Evolutionary conservation across 2,888 invertebrate genomes (phyloP).

Genomic region (Caenorhabditis imperialis): DNA sequence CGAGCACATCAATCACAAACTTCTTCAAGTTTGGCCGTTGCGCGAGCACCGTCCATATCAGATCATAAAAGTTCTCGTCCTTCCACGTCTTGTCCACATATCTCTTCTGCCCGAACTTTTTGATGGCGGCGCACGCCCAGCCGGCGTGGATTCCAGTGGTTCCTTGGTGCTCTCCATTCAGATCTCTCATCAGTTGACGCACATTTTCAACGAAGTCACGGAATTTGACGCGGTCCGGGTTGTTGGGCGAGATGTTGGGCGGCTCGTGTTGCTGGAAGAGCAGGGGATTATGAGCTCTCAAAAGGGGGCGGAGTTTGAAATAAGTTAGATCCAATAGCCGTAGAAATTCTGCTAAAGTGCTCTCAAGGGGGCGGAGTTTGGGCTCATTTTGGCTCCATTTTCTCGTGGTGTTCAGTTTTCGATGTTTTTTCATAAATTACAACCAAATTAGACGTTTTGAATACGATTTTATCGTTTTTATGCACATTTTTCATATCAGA

Average conservation of each 20-base stretch:
- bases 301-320: too few species aligned
- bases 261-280: constrained; percentile 10
- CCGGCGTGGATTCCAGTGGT: constrained; percentile 38
- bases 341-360: too few species aligned
- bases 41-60: constrained; percentile 65
- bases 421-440: too few species aligned
- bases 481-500: too few species aligned
- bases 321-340: too few species aligned
- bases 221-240: constrained; percentile 18
- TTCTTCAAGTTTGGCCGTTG: constrained; percentile 65
- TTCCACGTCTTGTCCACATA: constrained; percentile 65
- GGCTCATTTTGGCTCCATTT: too few species aligned
- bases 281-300: too few species aligned
- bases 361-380: too few species aligned
- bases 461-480: too few species aligned
- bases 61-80: constrained; percentile 67
- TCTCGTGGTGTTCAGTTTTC: too few species aligned
- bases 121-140: constrained; percentile 67
- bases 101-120: constrained; percentile 62
- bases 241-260: constrained; percentile 8
- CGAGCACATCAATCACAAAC: constrained; percentile 52
- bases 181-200: constrained; percentile 23
- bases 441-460: too few species aligned
- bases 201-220: constrained; percentile 35
- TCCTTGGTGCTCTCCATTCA: constrained; percentile 48